Conservation (phyloP, 2,888 invertebrate genomes). For the Ectobius pallidus region DNA sequence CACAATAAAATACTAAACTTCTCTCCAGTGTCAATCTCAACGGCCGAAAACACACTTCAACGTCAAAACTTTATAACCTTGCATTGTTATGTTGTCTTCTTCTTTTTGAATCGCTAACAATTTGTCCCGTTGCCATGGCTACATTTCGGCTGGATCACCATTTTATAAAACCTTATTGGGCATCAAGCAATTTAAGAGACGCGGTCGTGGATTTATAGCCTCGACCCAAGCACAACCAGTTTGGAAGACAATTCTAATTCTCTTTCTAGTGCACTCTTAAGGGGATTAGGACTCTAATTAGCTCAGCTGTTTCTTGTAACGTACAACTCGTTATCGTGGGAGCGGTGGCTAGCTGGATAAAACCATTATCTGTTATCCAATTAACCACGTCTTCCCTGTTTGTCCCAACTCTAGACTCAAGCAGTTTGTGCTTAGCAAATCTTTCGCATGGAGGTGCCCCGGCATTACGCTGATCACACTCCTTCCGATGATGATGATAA, state of each 20-base stretch:
- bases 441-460: too few species aligned
- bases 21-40: constrained; percentile 20
- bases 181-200: background rate
- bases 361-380: too few species aligned
- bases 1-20: constrained; percentile 26
- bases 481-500: too few species aligned
- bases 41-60: constrained; percentile 26
- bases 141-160: background rate
- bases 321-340: too few species aligned
- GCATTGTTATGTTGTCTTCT: background rate
- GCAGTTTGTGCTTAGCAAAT: too few species aligned
- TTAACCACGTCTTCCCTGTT: too few species aligned
- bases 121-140: background rate
- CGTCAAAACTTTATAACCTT: constrained; percentile 21
- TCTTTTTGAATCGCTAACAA: background rate
- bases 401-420: too few species aligned
- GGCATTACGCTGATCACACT: too few species aligned
- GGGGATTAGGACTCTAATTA: background rate
- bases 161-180: background rate
- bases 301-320: background rate
- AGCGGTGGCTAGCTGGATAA: too few species aligned
- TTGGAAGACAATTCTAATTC: background rate
- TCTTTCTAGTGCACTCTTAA: background rate
- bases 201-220: background rate
- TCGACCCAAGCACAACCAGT: background rate